Base-by-base conservation (phyloP, 2,113 vertebrate genomes). In the Sitta europaea region DNA sequence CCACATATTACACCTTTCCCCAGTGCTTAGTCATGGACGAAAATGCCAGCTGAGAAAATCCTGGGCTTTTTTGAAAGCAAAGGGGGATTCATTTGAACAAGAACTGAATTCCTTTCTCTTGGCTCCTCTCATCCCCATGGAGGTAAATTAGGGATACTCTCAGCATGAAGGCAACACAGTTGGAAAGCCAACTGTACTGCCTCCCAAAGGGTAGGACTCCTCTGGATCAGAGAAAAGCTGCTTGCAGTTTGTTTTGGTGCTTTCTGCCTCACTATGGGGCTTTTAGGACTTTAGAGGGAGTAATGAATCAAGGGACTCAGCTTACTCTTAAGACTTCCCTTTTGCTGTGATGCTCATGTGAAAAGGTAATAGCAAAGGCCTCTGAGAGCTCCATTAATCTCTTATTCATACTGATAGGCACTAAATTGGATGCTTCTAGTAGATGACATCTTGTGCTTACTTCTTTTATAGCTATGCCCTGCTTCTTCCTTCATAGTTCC, bases 1-100 rank as follows among this genome's bases (percentile, higher is more conserved):
- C 78, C 42, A 50, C 1, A 1, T 54, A 73, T 92, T 87, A 72
- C 88, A 93, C 51, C 65, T 82, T 95, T 63, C 61, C 78, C 86
- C 75, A 53, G 67, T 51, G 70, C 88, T 94, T 86, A 93, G 81
- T 66, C 63, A 75, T 83, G 91, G 89, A 86, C 0, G 0, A 86
- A 97, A 96, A 93, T 57, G 71, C 76, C 75, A 91, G 21, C 88
- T 76, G 88, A 96, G 95, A 70, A 66, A 78, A 88, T 91, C 77
- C 92, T 55, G 74, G 74, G 80, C 67, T 89, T 43, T 89, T 94
- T 53, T 84, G 77, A 94, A 96, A 96, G 92, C 65, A 78, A 43
- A 90, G 90, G 65, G 45, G 57, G 88, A 94, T 94, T 94, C 76
- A 77, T 92, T 25, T 92, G 55, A 80, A 59, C 65, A 65, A 80